phyloP scores from a whole-genome alignment of 2,888 invertebrate genomes.

The Euplexia lucipara region DNA sequence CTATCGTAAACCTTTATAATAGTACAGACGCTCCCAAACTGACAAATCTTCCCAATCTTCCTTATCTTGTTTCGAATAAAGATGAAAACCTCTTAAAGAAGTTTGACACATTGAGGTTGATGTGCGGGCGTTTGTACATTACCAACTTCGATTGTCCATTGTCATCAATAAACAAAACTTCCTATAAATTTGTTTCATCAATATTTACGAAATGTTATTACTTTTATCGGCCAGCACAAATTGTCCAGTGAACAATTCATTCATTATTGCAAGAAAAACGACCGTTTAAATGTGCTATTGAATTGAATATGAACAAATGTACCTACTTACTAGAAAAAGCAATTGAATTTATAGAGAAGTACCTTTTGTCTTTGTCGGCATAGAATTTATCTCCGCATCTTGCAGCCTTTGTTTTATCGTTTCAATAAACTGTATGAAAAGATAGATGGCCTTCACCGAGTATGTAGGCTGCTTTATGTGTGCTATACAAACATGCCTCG shows the following conservation, averaged over 20 bases:
- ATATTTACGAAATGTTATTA: conserved; percentile 29
- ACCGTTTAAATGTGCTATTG: conserved; percentile 16
- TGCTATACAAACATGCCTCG: conserved; percentile 27
- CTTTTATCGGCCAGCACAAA: background rate
- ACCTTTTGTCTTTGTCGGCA: conserved; percentile 44
- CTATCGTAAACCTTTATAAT: no score
- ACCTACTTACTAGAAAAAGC: conserved; percentile 59
- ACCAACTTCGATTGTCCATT: background rate
- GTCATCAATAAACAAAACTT: conserved; percentile 2
- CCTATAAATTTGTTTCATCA: background rate
- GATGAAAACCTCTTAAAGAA: background rate
- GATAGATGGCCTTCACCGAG: conserved; percentile 55
- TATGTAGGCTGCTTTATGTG: conserved; percentile 43
- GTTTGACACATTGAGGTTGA: no score
- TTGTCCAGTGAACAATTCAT: conserved; percentile 14
- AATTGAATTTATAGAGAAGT: conserved; percentile 61
- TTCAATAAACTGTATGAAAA: conserved; percentile 61
- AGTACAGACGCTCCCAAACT: no score
- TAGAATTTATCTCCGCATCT: conserved; percentile 61
- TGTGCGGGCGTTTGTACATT: no score
- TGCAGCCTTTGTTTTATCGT: conserved; percentile 63
- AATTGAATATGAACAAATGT: conserved; percentile 53
- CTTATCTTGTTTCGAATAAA: no score
- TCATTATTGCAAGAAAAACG: conserved; percentile 12
- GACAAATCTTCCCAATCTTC: no score